Evolutionary conservation across 2,888 invertebrate genomes (phyloP), one percentile per base, ranked within the genome.

Genomic region (Tridacna gigas): DNA sequence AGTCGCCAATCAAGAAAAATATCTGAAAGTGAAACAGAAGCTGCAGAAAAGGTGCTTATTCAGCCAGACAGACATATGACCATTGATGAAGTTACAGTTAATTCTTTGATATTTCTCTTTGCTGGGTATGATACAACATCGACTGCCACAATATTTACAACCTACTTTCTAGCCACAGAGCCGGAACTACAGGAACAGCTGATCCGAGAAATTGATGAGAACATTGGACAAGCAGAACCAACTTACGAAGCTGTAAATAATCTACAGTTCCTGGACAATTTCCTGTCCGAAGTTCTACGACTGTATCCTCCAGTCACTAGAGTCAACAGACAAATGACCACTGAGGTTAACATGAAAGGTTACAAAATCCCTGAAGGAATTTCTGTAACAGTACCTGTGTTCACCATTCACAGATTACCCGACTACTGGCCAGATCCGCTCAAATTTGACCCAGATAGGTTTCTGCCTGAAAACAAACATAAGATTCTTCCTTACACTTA

Each of bases 271-370:
- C 71, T 91, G 74, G 90, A 91, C 18, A 88, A 87, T 81, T 83
- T 88, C 61, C 61, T 91, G 1, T 86, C 84, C 5, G 91, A 91
- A 71, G 84, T 87, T 0, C 79, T 91, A 28, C 84, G 91, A 7
- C 51, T 89, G 20, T 90, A 86, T 76, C 88, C 90, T 7, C 88
- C 91, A 12, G 82, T 86, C 0, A 82, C 84, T 4, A 77, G 85
- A 82, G 67, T 80, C 22, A 86, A 84, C 51, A 56, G 86, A 28
- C 77, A 84, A 20, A 82, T 45, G 25, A 56, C 67, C 13, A 45
- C 74, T 13, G 75, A 67, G 11, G 66, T 63, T 2, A 74, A 60
- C 3, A 67, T 86, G 3, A 76, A 82, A 7, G 66, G 75, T 7
- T 82, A 78, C 60, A 74, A 28, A 25, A 71, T 86, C 66, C 84